Evolutionary conservation across 2,113 vertebrate genomes (phyloP), one percentile per base, ranked within the genome.

Genomic region (Eubucco bourcierii): DNA sequence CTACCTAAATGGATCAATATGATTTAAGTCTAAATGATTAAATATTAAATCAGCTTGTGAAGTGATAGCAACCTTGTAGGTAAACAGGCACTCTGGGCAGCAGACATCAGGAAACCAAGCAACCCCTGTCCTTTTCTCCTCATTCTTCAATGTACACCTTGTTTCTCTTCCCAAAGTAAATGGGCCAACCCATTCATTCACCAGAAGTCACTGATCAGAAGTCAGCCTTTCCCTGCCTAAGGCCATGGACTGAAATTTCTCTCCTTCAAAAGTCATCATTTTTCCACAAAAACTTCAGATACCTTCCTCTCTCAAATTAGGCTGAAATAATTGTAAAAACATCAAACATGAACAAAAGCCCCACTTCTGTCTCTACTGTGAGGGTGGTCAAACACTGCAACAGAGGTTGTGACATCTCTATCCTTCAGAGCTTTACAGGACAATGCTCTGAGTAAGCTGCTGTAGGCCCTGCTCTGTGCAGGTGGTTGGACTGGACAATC

Each of bases 181-280:
- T 0, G 68, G 50, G 56, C 28, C 28, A n/a, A 17, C 7, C 16
- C 16, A 23, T 4, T 68, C 50, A 2, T 0, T 10, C 20, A 4
- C 10, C 28, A 44, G 10, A 46, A 46, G 44, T 73, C 56, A 2
- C 0, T 10, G 23, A 4, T 12, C 28, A 63, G 33, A 44, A 68
- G 39, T 17, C 23, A 20, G 52, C 71, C 10, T n/a, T 50, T 64
- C 37, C 66, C 41, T 25, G 33, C 50, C 25, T 7, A 33, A 18
- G 1, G 18, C 12, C 11, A 13, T 3, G 9, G 19, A 79, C 25
- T 59, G 13, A 46, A 55, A 59, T 12, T 52, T 63, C 23, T 61
- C 9, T 47, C 15, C 47, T 75, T 31, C n/a, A 27, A 50, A 11
- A 44, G 47, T 18, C 11, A 15, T n/a, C 2, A 25, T n/a, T 23